Evolutionary conservation across 2,888 invertebrate species (phyloP).

Genomic region (Matsumyia berberina): DNA sequence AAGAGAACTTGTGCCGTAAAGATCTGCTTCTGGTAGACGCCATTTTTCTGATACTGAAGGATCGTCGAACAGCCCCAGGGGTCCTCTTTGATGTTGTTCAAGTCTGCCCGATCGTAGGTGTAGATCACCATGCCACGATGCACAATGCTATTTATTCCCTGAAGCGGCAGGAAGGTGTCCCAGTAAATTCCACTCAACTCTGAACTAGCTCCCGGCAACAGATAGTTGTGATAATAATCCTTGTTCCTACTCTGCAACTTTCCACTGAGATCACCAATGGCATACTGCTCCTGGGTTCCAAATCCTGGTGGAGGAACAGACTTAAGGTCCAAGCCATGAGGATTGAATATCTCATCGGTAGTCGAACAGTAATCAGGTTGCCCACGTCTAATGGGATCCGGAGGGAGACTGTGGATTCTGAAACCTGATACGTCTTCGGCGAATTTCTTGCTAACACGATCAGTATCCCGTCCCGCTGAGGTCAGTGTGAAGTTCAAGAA

Average conservation of each 20-base stretch:
- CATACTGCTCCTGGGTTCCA: slow-evolving; percentile 93
- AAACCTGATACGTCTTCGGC: slow-evolving; percentile 90
- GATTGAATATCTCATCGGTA: slow-evolving; percentile 92
- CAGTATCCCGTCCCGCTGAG: slow-evolving; percentile 88
- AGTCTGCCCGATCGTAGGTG: slow-evolving; percentile 80
- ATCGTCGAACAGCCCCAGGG: slow-evolving; percentile 87
- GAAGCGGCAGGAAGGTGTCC: slow-evolving; percentile 94
- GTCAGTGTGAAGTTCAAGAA: slow-evolving; percentile 90
- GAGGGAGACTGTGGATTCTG: slow-evolving; percentile 89
- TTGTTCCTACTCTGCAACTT: slow-evolving; percentile 91
- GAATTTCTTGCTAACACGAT: slow-evolving; percentile 89
- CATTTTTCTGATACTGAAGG: slow-evolving; percentile 87
- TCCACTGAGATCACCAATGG: slow-evolving; percentile 94
- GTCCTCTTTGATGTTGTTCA: slow-evolving; percentile 80
- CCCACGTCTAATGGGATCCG: slow-evolving; percentile 85
- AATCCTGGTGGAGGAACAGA: slow-evolving; percentile 89
- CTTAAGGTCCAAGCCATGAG: slow-evolving; percentile 86
- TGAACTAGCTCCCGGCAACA: slow-evolving; percentile 88
- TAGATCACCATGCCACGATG: slow-evolving; percentile 89
- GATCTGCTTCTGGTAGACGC: slow-evolving; percentile 89
- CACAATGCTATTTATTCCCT: slow-evolving; percentile 91
- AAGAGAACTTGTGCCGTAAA: slow-evolving; percentile 92
- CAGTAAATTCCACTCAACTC: slow-evolving; percentile 91
- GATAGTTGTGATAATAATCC: slow-evolving; percentile 88
- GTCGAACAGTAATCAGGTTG: slow-evolving; percentile 87